Percentiles rank a stretch among this genome's conserved stretches.
phyloP scores from a whole-genome alignment of 2,797 vertebrate genomes.

The Xenops minutus region DNA sequence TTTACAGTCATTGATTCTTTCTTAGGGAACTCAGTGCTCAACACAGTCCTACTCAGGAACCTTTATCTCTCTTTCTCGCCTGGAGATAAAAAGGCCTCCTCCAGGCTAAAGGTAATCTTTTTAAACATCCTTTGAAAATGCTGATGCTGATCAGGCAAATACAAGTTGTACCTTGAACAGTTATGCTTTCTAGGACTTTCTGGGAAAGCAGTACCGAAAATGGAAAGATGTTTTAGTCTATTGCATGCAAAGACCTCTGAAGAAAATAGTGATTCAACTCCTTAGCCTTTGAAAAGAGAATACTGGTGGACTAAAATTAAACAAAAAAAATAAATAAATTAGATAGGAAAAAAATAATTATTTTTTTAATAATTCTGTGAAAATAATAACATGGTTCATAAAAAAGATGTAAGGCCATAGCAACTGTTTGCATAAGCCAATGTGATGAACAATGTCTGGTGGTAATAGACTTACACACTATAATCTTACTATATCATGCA shows the following conservation, averaged over 20 bases:
- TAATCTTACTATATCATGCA: background rate
- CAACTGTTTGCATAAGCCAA: background rate
- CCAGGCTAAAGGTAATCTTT: background rate
- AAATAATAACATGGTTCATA: background rate
- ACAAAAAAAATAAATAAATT: conserved; percentile 1
- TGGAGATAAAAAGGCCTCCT: background rate
- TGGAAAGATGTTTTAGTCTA: background rate
- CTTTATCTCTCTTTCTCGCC: background rate
- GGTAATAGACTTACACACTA: background rate
- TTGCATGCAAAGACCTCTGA: background rate
- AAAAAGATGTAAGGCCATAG: background rate
- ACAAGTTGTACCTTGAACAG: background rate
- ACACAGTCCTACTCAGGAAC: fast-evolving
- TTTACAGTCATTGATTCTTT: background rate
- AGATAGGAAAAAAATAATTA: background rate
- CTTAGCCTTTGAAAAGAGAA: background rate
- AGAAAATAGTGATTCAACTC: conserved; percentile 41
- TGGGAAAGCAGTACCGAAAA: background rate
- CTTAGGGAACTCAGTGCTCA: background rate
- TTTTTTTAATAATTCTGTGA: background rate
- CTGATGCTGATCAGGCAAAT: background rate
- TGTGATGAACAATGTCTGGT: background rate
- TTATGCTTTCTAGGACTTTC: background rate
- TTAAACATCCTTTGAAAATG: background rate
- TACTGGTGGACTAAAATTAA: conserved; percentile 5